These are phyloP conservation scores for Lathronympha strigana DNA, from an alignment of 2,888 invertebrate genomes.

Conservation along the genomic window DNA sequence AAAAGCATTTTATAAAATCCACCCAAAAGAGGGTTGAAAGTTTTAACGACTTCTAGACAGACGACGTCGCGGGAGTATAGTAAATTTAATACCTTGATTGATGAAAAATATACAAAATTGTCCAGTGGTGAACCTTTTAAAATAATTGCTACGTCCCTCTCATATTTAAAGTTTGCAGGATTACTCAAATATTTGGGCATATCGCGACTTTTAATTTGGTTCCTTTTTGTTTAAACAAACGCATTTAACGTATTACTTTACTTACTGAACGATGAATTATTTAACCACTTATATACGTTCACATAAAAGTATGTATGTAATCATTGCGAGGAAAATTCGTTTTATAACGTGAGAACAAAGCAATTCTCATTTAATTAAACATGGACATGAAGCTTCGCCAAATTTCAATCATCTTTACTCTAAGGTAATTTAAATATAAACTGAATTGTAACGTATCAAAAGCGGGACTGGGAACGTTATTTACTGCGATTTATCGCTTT, in stretches of 20 bases:
- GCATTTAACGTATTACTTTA: neutral
- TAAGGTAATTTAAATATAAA: neutral
- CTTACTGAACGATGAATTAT: neutral
- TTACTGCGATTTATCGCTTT: constrained; percentile 11
- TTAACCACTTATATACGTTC: neutral
- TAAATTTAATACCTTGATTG: neutral
- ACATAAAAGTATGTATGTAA: neutral
- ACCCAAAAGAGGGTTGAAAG: no score
- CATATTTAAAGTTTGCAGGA: constrained; percentile 9
- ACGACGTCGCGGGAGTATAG: no score
- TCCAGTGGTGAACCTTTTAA: constrained; percentile 9
- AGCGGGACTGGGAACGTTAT: neutral
- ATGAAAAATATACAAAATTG: neutral
- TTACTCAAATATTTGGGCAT: constrained; percentile 30
- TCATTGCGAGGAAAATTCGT: neutral
- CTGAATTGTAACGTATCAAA: constrained; percentile 3
- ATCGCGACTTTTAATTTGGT: constrained; percentile 10
- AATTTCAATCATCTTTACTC: neutral
- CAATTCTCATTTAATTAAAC: neutral
- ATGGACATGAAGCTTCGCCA: neutral
- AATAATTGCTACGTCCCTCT: constrained; percentile 13
- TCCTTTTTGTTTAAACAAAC: neutral
- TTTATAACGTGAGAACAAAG: neutral
- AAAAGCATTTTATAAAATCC: no score
- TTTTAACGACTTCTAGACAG: no score